Base-by-base conservation (phyloP, 23 tunicate species). In the Diplosoma virens region DNA sequence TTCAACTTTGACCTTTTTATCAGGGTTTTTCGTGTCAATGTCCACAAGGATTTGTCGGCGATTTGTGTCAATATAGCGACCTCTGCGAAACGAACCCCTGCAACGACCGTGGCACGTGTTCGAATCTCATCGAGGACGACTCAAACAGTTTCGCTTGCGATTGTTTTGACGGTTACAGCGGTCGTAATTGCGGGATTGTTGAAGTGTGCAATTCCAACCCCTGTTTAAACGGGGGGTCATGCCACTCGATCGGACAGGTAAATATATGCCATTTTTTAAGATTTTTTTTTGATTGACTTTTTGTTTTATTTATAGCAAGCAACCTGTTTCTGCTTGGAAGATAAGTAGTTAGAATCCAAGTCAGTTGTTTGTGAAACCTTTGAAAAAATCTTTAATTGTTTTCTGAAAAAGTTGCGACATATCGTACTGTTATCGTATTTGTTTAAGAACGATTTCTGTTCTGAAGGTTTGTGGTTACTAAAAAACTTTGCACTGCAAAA, bases 51-150 rank as follows among this genome's bases (percentile, higher is more conserved):
- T 89, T 34, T 50, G 50, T 54, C 16, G 96, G 96, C n/a, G 32
- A 61, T 33, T 23, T 29, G 27, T 89, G 96, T 55, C 79, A 89
- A 66, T 58, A 52, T 25, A n/a, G 46, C 1, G 88, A 82, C 33
- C 47, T 89, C 27, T 89, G 96, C 60, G 59, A 41, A 45, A 32
- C 84, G n/a, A 64, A 35, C 30, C 88, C 88, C 1, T 89, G 96
- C 47, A 58, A 27, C 21, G 77, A 78, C 37, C 56, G 59, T 58
- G 96, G 84, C 18, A 23, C 20, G 21, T 89, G 96, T 58, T 48
- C 59, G 24, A 41, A 26, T 37, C 48, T 72, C 22, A 5, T 72
- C 6, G 75, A n/a, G 3, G 34, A 17, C 67, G 32, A 74, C 16
- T 36, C 58, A 7, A 14, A 36, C 3, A 18, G 66, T 28, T 59